Conservation (phyloP, 2,113 vertebrate species). For the Gobio gobio region DNA sequence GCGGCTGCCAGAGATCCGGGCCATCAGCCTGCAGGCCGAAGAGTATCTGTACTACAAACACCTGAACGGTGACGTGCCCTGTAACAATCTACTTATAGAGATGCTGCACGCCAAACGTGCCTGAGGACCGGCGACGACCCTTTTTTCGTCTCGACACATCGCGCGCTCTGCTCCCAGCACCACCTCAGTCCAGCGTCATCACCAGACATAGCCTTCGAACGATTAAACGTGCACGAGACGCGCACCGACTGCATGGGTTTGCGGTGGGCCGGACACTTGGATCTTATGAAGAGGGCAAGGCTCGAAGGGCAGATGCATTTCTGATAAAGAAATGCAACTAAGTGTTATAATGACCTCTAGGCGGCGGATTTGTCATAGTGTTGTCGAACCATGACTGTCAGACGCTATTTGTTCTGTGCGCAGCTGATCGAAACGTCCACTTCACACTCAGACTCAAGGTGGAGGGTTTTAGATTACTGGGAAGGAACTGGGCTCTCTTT, state of each 20-base stretch:
- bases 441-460: slow-evolving; percentile 39
- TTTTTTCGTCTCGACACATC: slow-evolving; percentile 24
- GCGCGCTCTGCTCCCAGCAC: slow-evolving; percentile 13
- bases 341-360: slow-evolving; percentile 42
- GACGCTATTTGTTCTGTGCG: slow-evolving; percentile 42
- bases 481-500: slow-evolving; percentile 2
- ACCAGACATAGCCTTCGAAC: slow-evolving; percentile 35
- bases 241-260: slow-evolving; percentile 5
- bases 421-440: slow-evolving; percentile 39
- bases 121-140: slow-evolving; percentile 65
- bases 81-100: slow-evolving; percentile 99
- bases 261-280: slow-evolving; percentile 14
- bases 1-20: slow-evolving; percentile 93
- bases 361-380: slow-evolving; percentile 32
- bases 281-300: neutral
- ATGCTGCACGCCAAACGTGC: slow-evolving; percentile 98
- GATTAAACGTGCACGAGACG: slow-evolving; percentile 24
- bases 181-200: slow-evolving; percentile 48
- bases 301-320: neutral
- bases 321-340: neutral
- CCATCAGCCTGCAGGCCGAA: slow-evolving; percentile 97
- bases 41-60: slow-evolving; percentile 99
- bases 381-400: slow-evolving; percentile 14
- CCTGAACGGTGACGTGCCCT: slow-evolving; percentile 98
- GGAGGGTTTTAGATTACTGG: slow-evolving; percentile 19